A percentile compares a stretch with the other conserved stretches of the same genome.
Evolutionary conservation across 2,888 invertebrate species (phyloP).

Genomic region (Agrotis ipsilon): DNA sequence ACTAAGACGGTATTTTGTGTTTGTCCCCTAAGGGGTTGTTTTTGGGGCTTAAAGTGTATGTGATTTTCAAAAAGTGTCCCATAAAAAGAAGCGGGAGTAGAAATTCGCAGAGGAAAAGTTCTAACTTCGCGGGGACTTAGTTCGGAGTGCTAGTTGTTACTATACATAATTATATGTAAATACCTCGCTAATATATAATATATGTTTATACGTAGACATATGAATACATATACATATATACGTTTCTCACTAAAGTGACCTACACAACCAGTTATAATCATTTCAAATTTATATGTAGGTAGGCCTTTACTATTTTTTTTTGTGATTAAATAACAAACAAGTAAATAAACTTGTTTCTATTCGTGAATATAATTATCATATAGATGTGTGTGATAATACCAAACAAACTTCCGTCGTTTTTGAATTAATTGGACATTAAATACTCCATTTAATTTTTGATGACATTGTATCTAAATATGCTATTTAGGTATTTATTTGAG

Average conservation of each 20-base stretch:
- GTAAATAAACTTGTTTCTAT: not conserved
- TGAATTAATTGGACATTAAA: not conserved
- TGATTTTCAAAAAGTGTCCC: too few relatives aligned
- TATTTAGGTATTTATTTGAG: too few relatives aligned
- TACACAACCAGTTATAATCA: slow-evolving; percentile 7
- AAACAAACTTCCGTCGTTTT: not conserved
- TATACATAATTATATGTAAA: not conserved
- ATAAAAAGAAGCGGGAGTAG: too few relatives aligned
- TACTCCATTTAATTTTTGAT: not conserved
- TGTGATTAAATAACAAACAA: not conserved
- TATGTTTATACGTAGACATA: too few relatives aligned
- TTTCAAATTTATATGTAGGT: slow-evolving; percentile 9
- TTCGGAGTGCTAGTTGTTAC: too few relatives aligned
- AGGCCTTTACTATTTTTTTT: not conserved
- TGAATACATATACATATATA: too few relatives aligned
- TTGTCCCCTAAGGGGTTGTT: too few relatives aligned
- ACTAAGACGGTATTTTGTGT: too few relatives aligned
- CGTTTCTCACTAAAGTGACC: slow-evolving; percentile 4
- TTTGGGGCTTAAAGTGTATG: too few relatives aligned
- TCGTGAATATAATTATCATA: not conserved
- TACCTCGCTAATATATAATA: not conserved
- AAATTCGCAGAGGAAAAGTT: too few relatives aligned
- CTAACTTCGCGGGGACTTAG: too few relatives aligned
- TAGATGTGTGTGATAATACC: too few relatives aligned
- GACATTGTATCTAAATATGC: not conserved